phyloP scores from a whole-genome alignment of 2,797 vertebrate species.

The Megaceryle alcyon region DNA sequence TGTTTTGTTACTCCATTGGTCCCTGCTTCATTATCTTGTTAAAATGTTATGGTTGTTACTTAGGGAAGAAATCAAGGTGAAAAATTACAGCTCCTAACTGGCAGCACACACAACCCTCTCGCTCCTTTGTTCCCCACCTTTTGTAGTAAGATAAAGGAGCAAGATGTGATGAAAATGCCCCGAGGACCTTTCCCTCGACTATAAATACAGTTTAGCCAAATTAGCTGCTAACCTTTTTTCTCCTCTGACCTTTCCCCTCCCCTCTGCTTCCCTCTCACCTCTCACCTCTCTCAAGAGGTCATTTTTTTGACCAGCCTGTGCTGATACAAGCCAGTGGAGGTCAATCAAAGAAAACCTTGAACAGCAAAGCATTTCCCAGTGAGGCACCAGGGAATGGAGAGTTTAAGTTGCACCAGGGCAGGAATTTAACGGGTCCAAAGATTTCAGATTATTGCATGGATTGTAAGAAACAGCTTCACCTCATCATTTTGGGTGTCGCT shows the following conservation, averaged over 20 bases:
- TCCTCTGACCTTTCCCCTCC: background rate
- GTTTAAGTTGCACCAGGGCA: background rate
- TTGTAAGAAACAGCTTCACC: background rate
- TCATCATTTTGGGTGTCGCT: background rate
- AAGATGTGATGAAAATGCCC: background rate
- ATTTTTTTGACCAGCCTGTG: conserved; percentile 41
- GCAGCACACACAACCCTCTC: background rate
- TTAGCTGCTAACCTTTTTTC: background rate
- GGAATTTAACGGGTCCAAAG: background rate
- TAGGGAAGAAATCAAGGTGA: background rate
- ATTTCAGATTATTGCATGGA: background rate
- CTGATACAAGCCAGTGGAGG: conserved; percentile 8
- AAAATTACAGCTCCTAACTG: background rate
- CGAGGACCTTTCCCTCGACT: background rate
- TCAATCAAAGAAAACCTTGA: conserved; percentile 30
- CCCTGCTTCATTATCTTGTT: background rate
- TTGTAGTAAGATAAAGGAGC: background rate
- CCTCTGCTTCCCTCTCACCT: background rate
- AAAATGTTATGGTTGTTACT: background rate
- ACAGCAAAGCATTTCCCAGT: background rate
- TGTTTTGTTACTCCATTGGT: background rate
- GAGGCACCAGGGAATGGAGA: background rate
- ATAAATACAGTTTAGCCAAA: conserved; percentile 50
- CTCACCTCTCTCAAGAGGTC: conserved; percentile 24
- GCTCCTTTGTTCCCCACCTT: background rate